Evolutionary conservation across 2,113 vertebrate species (phyloP).

Genomic region (Gavialis gangeticus): DNA sequence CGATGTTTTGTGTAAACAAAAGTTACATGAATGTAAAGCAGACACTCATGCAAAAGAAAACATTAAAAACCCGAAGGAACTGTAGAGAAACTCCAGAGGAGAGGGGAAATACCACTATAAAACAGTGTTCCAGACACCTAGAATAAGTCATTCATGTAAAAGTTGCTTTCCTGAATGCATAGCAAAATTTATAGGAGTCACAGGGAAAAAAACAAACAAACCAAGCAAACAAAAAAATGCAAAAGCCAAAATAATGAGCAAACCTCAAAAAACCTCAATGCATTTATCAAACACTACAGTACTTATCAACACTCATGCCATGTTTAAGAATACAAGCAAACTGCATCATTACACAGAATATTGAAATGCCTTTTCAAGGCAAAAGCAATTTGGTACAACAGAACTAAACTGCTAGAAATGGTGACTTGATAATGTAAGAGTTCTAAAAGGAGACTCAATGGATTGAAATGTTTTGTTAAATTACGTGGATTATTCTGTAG

Average conservation of each 20-base stretch:
- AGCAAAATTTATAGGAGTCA: not conserved
- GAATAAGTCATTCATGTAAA: not conserved
- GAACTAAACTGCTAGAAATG: slow-evolving; percentile 57
- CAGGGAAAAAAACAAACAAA: not conserved
- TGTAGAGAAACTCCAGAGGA: not conserved
- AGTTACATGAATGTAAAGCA: slow-evolving; percentile 23
- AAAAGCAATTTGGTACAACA: slow-evolving; percentile 37
- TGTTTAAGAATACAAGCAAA: slow-evolving; percentile 53
- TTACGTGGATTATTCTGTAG: not conserved
- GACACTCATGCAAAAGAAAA: slow-evolving; percentile 29
- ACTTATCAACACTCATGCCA: slow-evolving; percentile 35
- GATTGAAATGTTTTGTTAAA: not conserved
- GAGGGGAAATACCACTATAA: not conserved
- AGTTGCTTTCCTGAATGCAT: slow-evolving; percentile 7
- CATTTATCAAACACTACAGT: not conserved
- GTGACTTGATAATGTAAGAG: slow-evolving; percentile 56
- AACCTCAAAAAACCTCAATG: too few species aligned
- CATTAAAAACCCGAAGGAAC: not conserved
- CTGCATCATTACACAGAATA: not conserved
- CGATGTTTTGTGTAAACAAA: not conserved
- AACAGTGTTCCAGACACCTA: slow-evolving; percentile 21
- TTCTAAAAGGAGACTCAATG: not conserved
- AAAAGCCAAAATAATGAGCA: too few species aligned
- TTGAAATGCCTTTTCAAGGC: not conserved
- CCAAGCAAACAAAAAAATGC: too few species aligned